Base-by-base conservation (phyloP, 2,888 invertebrate genomes). In the Tetanocera ferruginea region DNA sequence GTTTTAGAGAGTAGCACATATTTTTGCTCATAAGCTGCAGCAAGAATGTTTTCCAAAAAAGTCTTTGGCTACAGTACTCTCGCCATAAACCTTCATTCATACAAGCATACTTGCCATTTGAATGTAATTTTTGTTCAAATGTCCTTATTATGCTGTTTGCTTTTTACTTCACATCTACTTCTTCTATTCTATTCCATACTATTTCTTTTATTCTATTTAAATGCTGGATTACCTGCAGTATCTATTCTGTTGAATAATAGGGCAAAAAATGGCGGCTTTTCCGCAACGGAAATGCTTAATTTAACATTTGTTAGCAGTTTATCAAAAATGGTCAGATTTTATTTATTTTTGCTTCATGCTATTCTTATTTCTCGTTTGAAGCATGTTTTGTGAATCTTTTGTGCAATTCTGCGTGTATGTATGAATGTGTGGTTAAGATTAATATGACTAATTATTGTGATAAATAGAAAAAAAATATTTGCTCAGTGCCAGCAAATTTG, bases 171-270 rank as follows among this genome's bases (percentile, higher is more conserved):
- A 69, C 11, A 23, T 49, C 14, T 49, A 14, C 49, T 49, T 69
- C 31, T 43, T 67, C 49, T 49, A 19, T 49, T 49, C 34, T 28
- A 25, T 49, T n/a, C 14, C 37, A 28, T 43, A 51, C 14, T 49
- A 52, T 37, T 73, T 60, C 62, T 62, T 73, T n/a, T 19, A 19
- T 11, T 52, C 14, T 62, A 37, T 70, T 62, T 71, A 67, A 75
- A 76, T 71, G 75, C 67, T 72, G 71, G 79, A 77, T 77, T 79
- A 79, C 76, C 75, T 72, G 71, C 74, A 72, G 79, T 34, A 31
- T 73, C 11, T 43, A 43, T 43, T 76, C 76, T 67, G 51, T 49
- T 55, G 66, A 67, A 76, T 72, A 77, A 79, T 70, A 57, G 60
- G 19, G 64, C 31, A 28, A 60, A 51, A 66, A 69, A 49, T 62